These are phyloP conservation scores for Hiodon tergisus DNA, from an alignment of 2,113 vertebrate species.

Conservation along the genomic window DNA sequence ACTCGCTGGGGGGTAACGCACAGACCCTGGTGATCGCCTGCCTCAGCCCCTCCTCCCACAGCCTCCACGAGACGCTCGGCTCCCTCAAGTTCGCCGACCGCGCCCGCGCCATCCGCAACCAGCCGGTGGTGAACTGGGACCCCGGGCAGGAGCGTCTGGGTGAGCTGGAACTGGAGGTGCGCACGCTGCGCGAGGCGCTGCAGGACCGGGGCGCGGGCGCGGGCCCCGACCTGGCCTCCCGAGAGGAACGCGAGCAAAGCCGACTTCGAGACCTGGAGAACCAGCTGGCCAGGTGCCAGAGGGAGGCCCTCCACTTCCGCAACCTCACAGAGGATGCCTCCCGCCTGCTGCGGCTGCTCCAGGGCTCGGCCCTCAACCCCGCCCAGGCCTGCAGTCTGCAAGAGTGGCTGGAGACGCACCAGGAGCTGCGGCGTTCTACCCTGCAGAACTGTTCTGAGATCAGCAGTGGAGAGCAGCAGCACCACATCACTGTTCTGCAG, in stretches of 20 bases:
- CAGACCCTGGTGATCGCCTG: conserved; percentile 85
- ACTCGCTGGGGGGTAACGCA: conserved; percentile 82
- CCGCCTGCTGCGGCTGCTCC: conserved; percentile 62
- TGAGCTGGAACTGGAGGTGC: conserved; percentile 77
- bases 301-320: conserved; percentile 58
- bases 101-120: conserved; percentile 77
- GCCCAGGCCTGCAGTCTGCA: conserved; percentile 55
- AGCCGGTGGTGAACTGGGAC: conserved; percentile 67
- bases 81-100: conserved; percentile 81
- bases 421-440: conserved; percentile 48
- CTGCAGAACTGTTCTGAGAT: conserved; percentile 29
- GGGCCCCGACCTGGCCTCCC: not conserved
- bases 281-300: conserved; percentile 49
- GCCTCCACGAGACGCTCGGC: conserved; percentile 77
- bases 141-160: conserved; percentile 61
- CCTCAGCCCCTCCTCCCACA: conserved; percentile 76
- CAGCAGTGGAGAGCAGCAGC: conserved; percentile 46
- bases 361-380: conserved; percentile 45
- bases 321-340: conserved; percentile 71
- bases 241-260: conserved; percentile 41
- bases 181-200: conserved; percentile 70
- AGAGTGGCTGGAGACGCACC: conserved; percentile 69
- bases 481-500: conserved; percentile 60
- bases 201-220: conserved; percentile 60
- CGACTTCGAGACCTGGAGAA: conserved; percentile 57